A percentile compares a stretch with the other conserved stretches of the same genome.
Conservation (phyloP, 2,888 invertebrate species). For the Synanthedon tipuliformis region DNA sequence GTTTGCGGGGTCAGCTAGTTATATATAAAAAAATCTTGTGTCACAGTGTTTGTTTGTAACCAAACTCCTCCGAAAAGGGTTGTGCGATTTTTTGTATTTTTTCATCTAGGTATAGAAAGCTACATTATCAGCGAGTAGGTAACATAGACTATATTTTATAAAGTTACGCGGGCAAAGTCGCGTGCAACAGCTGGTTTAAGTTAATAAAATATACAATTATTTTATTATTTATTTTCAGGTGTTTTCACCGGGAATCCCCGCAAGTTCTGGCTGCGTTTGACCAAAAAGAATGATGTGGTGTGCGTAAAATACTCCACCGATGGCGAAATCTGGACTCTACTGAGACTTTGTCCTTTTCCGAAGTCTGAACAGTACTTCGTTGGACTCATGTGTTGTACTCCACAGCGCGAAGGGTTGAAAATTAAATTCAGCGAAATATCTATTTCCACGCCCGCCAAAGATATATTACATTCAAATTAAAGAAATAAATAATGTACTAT, state of each 20-base stretch:
- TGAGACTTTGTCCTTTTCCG: constrained; percentile 36
- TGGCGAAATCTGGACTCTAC: constrained; percentile 28
- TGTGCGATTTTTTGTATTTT: too few species aligned
- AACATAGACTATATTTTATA: too few species aligned
- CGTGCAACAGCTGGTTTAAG: too few species aligned
- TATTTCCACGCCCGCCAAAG: constrained; percentile 26
- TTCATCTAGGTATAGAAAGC: too few species aligned
- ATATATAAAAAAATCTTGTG: too few species aligned
- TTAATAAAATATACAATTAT: too few species aligned
- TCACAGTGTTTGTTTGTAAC: too few species aligned
- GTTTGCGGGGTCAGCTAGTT: too few species aligned
- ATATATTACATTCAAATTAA: constrained; percentile 45
- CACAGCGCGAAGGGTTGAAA: constrained; percentile 29
- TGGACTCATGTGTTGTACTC: constrained; percentile 45
- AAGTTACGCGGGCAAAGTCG: too few species aligned
- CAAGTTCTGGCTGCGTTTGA: constrained; percentile 45
- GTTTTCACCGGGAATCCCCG: constrained; percentile 36
- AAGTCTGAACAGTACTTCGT: constrained; percentile 22
- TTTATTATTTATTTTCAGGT: constrained; percentile 23
- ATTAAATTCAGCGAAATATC: constrained; percentile 33
- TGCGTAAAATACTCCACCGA: constrained; percentile 49
- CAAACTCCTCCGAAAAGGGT: too few species aligned
- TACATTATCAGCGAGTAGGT: too few species aligned
- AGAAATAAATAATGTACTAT: not conserved
- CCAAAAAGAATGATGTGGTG: constrained; percentile 26